phyloP scores from a whole-genome alignment of 2,888 invertebrate genomes.

The Lepidocyrtinus sp. region DNA sequence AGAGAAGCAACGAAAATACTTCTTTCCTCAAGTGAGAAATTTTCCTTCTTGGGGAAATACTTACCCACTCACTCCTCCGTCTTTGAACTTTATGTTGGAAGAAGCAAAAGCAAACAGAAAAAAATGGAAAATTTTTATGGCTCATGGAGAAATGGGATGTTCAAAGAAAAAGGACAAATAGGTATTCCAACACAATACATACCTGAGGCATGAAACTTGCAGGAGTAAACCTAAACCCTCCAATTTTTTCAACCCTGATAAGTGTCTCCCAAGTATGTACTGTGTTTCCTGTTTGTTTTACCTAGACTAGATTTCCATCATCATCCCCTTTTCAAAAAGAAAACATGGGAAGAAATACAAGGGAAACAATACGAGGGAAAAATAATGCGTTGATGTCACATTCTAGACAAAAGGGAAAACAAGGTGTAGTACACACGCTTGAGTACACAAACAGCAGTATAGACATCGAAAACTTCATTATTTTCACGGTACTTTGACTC shows the following conservation, averaged over 20 bases:
- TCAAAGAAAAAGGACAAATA: neutral
- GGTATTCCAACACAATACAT: neutral
- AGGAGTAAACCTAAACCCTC: neutral
- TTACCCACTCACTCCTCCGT: too few relatives aligned
- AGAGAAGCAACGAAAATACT: neutral
- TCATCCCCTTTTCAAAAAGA: conserved; percentile 15
- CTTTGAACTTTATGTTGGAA: conserved; percentile 1
- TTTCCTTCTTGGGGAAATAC: neutral
- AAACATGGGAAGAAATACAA: neutral
- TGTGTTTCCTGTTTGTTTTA: conserved; percentile 16
- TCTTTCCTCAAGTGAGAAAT: neutral
- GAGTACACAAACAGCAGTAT: conserved; percentile 1
- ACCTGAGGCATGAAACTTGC: neutral
- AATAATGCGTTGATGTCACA: conserved; percentile 51
- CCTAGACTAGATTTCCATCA: conserved; percentile 11
- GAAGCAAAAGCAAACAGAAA: conserved; percentile 29
- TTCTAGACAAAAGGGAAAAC: conserved; percentile 51
- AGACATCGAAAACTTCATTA: conserved; percentile 36
- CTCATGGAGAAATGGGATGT: conserved; percentile 23
- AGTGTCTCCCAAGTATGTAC: neutral
- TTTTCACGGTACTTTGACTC: conserved; percentile 49
- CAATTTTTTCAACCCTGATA: neutral
- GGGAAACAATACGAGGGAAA: conserved; percentile 15
- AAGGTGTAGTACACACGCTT: conserved; percentile 19
- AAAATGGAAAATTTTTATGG: conserved; percentile 32